Conservation (phyloP, 1,140 invertebrate species). For the Lutraria rhynchaena region DNA sequence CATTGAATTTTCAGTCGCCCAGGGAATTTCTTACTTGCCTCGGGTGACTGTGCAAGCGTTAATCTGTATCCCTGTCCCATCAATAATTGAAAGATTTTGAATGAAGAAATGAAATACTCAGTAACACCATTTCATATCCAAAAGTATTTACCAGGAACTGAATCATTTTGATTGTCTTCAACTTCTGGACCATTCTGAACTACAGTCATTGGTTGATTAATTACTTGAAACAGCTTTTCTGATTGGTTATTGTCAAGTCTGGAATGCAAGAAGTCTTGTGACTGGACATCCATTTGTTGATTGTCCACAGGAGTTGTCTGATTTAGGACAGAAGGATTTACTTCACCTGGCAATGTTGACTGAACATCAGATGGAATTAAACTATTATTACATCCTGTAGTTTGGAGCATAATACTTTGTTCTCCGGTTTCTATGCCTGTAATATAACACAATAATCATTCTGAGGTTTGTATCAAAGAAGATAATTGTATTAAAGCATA, state of each 20-base stretch:
- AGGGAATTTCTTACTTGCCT: too few relatives aligned
- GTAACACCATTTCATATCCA: too few relatives aligned
- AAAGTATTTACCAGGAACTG: too few relatives aligned
- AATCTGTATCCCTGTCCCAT: too few relatives aligned
- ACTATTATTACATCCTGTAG: constrained; percentile 1
- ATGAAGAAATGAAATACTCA: too few relatives aligned
- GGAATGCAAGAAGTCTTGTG: constrained; percentile 1
- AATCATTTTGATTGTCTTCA: neutral
- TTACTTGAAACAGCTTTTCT: constrained; percentile 33
- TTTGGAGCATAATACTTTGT: constrained; percentile 37
- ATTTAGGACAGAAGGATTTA: neutral
- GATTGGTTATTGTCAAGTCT: constrained; percentile 2
- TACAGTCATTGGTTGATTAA: constrained; percentile 8
- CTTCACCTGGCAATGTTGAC: neutral
- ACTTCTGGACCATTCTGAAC: neutral
- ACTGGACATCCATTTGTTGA: neutral
- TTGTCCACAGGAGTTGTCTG: neutral
- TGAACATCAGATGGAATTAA: neutral
- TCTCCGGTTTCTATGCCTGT: constrained; percentile 38
- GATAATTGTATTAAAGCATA: too few relatives aligned
- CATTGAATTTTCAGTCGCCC: too few relatives aligned
- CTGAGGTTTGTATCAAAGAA: neutral
- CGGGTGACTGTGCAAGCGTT: too few relatives aligned
- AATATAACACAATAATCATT: neutral
- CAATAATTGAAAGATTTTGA: too few relatives aligned